Conservation (phyloP, 2,797 vertebrate species). For the Falco berigora region DNA sequence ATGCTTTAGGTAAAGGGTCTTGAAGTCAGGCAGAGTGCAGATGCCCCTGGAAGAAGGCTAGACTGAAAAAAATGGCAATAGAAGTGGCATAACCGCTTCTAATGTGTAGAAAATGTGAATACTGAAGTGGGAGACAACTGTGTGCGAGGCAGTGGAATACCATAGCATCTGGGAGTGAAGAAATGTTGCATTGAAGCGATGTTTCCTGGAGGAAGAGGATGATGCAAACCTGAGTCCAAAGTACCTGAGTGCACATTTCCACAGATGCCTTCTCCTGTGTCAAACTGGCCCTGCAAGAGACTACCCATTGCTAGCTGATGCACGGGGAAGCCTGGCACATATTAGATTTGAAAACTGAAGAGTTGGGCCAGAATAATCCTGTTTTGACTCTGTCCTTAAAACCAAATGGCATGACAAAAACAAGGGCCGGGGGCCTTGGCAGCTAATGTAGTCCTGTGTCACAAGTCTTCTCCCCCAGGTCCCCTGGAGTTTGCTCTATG, state of each 20-base stretch:
- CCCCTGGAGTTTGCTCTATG: not conserved
- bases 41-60: not conserved
- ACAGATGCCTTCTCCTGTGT: not conserved
- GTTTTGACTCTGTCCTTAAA: not conserved
- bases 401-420: not conserved
- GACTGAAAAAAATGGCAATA: not conserved
- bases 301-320: not conserved
- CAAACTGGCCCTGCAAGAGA: not conserved
- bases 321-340: not conserved
- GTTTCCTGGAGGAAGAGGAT: not conserved
- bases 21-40: not conserved
- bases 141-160: not conserved
- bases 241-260: not conserved
- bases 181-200: not conserved
- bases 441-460: not conserved
- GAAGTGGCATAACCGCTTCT: not conserved
- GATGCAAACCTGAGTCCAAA: not conserved
- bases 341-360: not conserved
- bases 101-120: not conserved
- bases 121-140: not conserved
- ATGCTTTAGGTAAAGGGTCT: not conserved
- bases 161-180: not conserved
- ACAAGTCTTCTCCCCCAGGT: not conserved
- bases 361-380: not conserved
- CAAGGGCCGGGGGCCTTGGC: not conserved